Base-by-base conservation (phyloP, 92 coral and sea anemone species). In the Desmophyllum pertusum region DNA sequence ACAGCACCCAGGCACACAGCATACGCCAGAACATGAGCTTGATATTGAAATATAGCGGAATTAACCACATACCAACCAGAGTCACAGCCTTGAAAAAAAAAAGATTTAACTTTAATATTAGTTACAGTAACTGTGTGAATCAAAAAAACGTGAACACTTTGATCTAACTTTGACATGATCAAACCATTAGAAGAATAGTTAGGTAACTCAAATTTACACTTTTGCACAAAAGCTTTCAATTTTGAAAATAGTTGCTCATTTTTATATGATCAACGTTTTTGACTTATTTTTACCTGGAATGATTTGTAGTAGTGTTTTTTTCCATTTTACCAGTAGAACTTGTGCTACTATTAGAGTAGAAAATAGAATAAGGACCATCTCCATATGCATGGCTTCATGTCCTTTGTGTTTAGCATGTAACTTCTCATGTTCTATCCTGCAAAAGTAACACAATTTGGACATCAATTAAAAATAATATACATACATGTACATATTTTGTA, bases 331-430 rank as follows among this genome's bases (percentile, higher is more conserved):
- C 41, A 97, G 89, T 13, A 94, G 92, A 82, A 97, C 70, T 75
- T 97, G 99, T 66, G 99, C 99, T 21, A 97, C 99, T 83, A 89
- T 77, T 39, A 97, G 88, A 41, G 99, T 97, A 19, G 99, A 90
- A 68, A 97, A 89, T 69, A 97, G 77, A 71, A 97, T 94, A 19
- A 97, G 88, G 2, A 97, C 84, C 98, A 97, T 97, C 79, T 97
- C 99, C 95, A 94, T 89, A 91, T 97, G 99, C 99, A 97, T 97
- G 6, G 99, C 96, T 76, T 97, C 99, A 36, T 97, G 98, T 15
- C 98, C 98, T 79, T 97, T 97, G 92, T 97, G 98, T 76, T 97
- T 97, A 4, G 97, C 98, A 81, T 97, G 98, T 51, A 94, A 88
- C 75, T 94, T 97, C 70, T 92, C 98, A 84, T 97, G 99, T 80